These are phyloP conservation scores for Incurvaria masculella DNA, from an alignment of 2,888 invertebrate species.

Conservation along the genomic window DNA sequence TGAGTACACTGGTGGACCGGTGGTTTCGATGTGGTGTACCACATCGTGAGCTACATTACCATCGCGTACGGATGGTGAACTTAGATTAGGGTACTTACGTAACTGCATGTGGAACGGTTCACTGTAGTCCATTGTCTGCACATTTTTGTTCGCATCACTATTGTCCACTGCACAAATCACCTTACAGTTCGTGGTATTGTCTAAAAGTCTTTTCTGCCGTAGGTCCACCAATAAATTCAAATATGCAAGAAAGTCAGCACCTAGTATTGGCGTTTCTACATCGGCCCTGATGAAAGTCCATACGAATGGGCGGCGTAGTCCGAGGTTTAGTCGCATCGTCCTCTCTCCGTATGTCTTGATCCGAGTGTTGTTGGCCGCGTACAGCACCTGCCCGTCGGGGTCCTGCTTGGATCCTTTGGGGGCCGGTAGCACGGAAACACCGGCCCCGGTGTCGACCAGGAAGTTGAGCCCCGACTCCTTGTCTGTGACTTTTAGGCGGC, in stretches of 20 bases:
- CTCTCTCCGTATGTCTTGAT: slow-evolving; percentile 3
- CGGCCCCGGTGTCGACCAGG: no score
- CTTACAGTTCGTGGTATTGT: background rate
- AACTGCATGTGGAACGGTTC: background rate
- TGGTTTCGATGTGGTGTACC: slow-evolving; percentile 23
- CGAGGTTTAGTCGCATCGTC: slow-evolving; percentile 1
- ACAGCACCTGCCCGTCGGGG: no score
- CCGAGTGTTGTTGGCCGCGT: slow-evolving; percentile 2
- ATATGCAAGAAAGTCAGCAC: slow-evolving; percentile 11
- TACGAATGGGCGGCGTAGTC: background rate
- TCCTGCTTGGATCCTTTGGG: no score
- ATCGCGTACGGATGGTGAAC: slow-evolving; percentile 1
- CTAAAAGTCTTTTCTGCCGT: slow-evolving; percentile 3
- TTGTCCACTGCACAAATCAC: background rate
- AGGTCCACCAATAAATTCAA: slow-evolving; percentile 2
- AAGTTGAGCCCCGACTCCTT: no score
- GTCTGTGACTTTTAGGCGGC: no score
- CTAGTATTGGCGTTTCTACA: slow-evolving; percentile 11
- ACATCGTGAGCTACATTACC: slow-evolving; percentile 10
- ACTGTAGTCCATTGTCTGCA: background rate
- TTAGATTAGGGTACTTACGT: slow-evolving; percentile 1
- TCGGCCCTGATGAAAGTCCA: slow-evolving; percentile 14
- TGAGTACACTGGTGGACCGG: slow-evolving; percentile 24
- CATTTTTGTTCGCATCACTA: no score
- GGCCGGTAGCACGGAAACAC: no score